Base-by-base conservation (phyloP, 2,797 vertebrate species). In the Pachyuromys duprasi region DNA sequence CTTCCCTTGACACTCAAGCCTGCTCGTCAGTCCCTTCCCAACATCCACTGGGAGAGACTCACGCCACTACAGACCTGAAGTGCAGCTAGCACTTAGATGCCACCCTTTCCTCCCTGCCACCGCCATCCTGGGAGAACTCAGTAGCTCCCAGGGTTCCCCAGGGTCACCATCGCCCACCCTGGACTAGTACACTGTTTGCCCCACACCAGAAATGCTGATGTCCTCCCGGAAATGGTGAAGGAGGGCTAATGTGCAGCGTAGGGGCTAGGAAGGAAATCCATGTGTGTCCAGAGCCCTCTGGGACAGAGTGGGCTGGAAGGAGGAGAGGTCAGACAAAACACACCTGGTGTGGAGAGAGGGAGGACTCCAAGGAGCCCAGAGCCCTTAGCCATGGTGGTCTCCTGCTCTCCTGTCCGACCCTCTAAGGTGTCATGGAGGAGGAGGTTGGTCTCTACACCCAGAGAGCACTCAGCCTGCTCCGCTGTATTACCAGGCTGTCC, bases 21-120 rank as follows among this genome's bases (percentile, higher is more conserved):
- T 79, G 55, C 53, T 84, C 76, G 65, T 39, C 57, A 4, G 90
- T 39, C 17, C 28, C 0, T 36, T 36, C 55, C 70, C 22, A 14
- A 33, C 62, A 1, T 0, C 60, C 17, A 5, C 18, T 26, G 91
- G 82, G 82, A 20, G 96, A 97, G 97, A 98, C 97, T 98, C 96
- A 98, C 94, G 90, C 82, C 97, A 95, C 98, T 96, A 97, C 97
- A 98, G 97, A 95, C 92, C 97, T 97, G 96, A 97, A 96, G 97
- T 3, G 26, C 39, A 88, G 55, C 9, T 2, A 1, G 36, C 24
- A 49, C 80, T 90, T 11, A 12, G 7, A 2, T 81, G 49, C 83
- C 0, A 15, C 24, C n/a, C 36, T 20, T 26, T n/a, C 49, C 22
- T 84, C 39, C 9, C 33, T 70, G 63, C 89, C 67, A 42, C 26